Base-by-base conservation (phyloP, 2,888 invertebrate species). In the Ceratothoa steindachneri region DNA sequence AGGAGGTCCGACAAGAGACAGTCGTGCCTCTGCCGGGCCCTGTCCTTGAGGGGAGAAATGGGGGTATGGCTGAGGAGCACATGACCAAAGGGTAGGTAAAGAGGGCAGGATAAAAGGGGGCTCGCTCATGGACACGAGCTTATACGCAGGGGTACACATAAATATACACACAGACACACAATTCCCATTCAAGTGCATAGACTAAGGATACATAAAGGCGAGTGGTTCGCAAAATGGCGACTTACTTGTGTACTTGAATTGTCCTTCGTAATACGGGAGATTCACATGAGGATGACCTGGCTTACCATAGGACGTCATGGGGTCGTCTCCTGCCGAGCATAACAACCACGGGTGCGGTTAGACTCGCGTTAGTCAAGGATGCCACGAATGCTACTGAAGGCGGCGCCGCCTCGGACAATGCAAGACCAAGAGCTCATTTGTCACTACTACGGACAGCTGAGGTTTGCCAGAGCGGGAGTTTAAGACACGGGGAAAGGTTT, bases 191-290 rank as follows among this genome's bases (percentile, higher is more conserved):
- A 52, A 1, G 24, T 4, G 15, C 68, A n/a, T 30, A 2, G 2
- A 52, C 52, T 0, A 28, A 65, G 0, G n/a, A n/a, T n/a, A n/a
- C n/a, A n/a, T n/a, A n/a, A n/a, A n/a, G n/a, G 28, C 68, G 19
- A 52, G 52, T 15, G 28, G 24, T 9, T 51, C 68, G 5, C 68
- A 68, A 12, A 68, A 68, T 9, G 52, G 51, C 53, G 68, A 91
- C 91, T 91, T 91, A 91, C 91, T 88, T 86, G 89, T 89, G 84
- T 90, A 88, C 86, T 89, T 88, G 86, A 89, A 89, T 87, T 90
- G 89, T 86, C 91, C 91, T 87, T 90, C 90, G 85, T 87, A 88
- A 89, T 90, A 91, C 84, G 91, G 91, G 85, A 91, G 89, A 87
- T 91, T 91, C 87, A 91, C 88, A 86, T 91, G 91, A 85, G 89